Evolutionary conservation across 1,140 invertebrate species (phyloP).

Genomic region (Galleria mellonella): DNA sequence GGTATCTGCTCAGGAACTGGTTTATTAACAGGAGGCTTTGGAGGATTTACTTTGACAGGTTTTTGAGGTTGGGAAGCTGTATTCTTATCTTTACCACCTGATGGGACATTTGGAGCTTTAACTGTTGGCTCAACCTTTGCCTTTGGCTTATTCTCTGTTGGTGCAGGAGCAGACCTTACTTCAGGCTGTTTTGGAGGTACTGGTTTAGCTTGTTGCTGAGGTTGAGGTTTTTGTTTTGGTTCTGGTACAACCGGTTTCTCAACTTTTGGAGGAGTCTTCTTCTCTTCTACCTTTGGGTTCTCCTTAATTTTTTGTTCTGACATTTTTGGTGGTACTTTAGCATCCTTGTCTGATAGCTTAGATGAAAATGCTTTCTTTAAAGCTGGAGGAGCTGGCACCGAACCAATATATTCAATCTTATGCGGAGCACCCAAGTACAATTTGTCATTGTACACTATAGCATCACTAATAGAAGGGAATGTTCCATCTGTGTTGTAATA

Average conservation of each 20-base stretch:
- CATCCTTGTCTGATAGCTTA: slow-evolving; percentile 10
- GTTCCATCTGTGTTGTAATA: slow-evolving; percentile 74
- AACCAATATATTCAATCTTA: slow-evolving; percentile 77
- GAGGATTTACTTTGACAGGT: slow-evolving; percentile 11
- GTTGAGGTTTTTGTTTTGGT: slow-evolving; percentile 14
- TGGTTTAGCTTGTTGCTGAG: slow-evolving; percentile 1
- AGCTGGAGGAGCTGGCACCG: slow-evolving; percentile 72
- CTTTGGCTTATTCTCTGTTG: slow-evolving; percentile 5
- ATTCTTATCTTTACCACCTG: neutral
- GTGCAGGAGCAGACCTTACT: neutral
- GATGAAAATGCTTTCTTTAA: slow-evolving; percentile 75
- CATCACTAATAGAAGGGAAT: slow-evolving; percentile 75
- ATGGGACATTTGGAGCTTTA: slow-evolving; percentile 6
- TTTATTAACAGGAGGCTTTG: slow-evolving; percentile 7
- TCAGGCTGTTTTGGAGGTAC: neutral
- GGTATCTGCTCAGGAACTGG: slow-evolving; percentile 59
- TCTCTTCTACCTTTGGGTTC: slow-evolving; percentile 5
- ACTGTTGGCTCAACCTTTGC: slow-evolving; percentile 11
- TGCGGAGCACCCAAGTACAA: slow-evolving; percentile 79
- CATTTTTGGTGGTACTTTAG: slow-evolving; percentile 21
- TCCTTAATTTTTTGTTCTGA: neutral
- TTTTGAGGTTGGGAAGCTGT: slow-evolving; percentile 8
- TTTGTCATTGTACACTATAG: slow-evolving; percentile 75
- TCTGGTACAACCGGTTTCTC: slow-evolving; percentile 12
- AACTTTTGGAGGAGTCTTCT: slow-evolving; percentile 5